These are phyloP conservation scores for Poeciliopsis prolifica DNA, from an alignment of 2,113 vertebrate species.

Conservation along the genomic window DNA sequence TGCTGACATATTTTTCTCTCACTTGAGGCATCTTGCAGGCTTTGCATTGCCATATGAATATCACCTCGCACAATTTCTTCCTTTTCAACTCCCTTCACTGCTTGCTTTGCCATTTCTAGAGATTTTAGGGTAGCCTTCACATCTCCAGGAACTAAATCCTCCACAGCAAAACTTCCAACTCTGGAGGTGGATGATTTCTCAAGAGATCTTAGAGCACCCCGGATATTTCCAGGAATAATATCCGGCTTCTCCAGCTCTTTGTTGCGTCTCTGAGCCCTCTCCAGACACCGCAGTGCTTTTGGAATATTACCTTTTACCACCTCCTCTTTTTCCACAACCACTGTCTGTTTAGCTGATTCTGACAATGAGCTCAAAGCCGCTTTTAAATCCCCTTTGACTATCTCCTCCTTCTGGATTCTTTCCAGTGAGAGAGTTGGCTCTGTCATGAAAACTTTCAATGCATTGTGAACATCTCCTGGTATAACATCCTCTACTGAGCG, in stretches of 20 bases:
- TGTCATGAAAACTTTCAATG: conserved; percentile 86
- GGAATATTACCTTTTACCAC: conserved; percentile 84
- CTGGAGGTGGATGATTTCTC: conserved; percentile 83
- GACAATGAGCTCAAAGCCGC: conserved; percentile 83
- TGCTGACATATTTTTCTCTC: conserved; percentile 72
- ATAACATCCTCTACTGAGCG: conserved; percentile 87
- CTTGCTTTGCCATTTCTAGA: conserved; percentile 80
- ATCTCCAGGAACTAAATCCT: conserved; percentile 85
- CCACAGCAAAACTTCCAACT: conserved; percentile 75
- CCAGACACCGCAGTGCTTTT: conserved; percentile 81
- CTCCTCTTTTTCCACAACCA: conserved; percentile 83
- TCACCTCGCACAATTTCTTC: conserved; percentile 77
- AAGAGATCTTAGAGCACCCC: conserved; percentile 83
- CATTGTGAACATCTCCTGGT: conserved; percentile 86
- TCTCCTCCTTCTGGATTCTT: conserved; percentile 82
- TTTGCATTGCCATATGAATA: conserved; percentile 73
- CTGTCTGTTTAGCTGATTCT: conserved; percentile 83
- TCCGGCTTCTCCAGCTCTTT: conserved; percentile 83
- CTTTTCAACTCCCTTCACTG: conserved; percentile 79
- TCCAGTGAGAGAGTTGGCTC: conserved; percentile 73
- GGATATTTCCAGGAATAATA: conserved; percentile 83
- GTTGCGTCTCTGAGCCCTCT: conserved; percentile 76
- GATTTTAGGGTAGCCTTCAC: conserved; percentile 85
- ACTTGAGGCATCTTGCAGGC: conserved; percentile 73
- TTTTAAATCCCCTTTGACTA: conserved; percentile 86